phyloP scores from a whole-genome alignment of 2,113 vertebrate genomes.

The Sinocyclocheilus rhinocerous region DNA sequence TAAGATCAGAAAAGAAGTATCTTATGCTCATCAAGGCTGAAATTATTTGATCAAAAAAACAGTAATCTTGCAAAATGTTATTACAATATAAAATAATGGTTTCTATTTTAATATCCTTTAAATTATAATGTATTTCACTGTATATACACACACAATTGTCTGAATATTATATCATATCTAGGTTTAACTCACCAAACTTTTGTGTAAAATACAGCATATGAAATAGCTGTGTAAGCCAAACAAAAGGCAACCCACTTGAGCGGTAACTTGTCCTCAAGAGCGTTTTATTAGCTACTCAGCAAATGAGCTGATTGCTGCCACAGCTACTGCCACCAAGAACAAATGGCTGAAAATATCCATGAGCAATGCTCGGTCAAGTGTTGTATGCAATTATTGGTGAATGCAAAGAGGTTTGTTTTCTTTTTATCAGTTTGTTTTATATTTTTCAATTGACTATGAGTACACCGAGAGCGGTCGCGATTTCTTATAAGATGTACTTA shows the following conservation, averaged over 20 bases:
- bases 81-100: no score
- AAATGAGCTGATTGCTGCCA: constrained; percentile 20
- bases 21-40: no score
- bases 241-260: constrained; percentile 9
- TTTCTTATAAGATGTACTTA: constrained; percentile 20
- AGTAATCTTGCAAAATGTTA: no score
- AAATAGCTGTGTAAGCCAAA: constrained; percentile 45
- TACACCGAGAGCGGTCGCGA: not conserved
- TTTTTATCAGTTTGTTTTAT: not conserved
- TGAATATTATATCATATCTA: constrained; percentile 18
- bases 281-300: constrained; percentile 54
- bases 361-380: constrained; percentile 44
- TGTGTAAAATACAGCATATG: constrained; percentile 27
- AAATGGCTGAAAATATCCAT: constrained; percentile 12
- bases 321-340: constrained; percentile 12
- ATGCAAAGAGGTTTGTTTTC: constrained; percentile 18
- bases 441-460: not conserved
- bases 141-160: not conserved
- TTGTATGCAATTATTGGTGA: constrained; percentile 58
- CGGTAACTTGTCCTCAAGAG: constrained; percentile 45
- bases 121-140: no score
- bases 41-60: no score
- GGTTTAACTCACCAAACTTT: constrained; percentile 22
- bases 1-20: no score
- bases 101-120: no score